Percentiles rank a stretch among this genome's conserved stretches.
phyloP scores from a whole-genome alignment of 2,888 invertebrate genomes.

The Lasiommata megera region DNA sequence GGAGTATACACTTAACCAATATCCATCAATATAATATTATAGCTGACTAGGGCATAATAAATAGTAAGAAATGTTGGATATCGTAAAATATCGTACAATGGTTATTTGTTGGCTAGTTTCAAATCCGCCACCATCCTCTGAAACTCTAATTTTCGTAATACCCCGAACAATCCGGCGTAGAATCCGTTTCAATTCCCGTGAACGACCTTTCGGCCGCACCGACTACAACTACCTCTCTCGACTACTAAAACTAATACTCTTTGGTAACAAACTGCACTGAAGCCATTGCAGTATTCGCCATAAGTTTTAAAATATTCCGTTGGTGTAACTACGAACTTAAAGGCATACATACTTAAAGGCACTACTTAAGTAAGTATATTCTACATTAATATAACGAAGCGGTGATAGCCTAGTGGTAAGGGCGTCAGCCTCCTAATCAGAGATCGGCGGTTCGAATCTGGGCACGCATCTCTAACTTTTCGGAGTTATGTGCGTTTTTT shows the following conservation, averaged over 20 bases:
- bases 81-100: not conserved
- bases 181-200: constrained; percentile 31
- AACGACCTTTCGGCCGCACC: constrained; percentile 29
- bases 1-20: no score
- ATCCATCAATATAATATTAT: no score
- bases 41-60: no score
- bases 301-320: constrained; percentile 7
- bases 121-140: constrained; percentile 12
- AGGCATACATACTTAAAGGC: not conserved
- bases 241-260: constrained; percentile 26
- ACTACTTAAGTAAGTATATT: not conserved
- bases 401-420: no score
- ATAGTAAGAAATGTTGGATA: not conserved
- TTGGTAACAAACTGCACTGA: constrained; percentile 21
- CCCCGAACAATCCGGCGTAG: constrained; percentile 28
- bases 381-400: not conserved
- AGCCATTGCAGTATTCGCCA: constrained; percentile 6
- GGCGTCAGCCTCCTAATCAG: no score
- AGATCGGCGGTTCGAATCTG: no score
- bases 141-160: constrained; percentile 27
- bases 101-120: constrained; percentile 11
- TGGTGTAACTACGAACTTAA: not conserved
- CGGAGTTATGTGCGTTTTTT: no score
- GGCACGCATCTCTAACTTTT: no score
- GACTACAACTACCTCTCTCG: constrained; percentile 16